These are phyloP conservation scores for Hippocampus abdominalis DNA, from an alignment of 2,113 vertebrate species.

Conservation along the genomic window DNA sequence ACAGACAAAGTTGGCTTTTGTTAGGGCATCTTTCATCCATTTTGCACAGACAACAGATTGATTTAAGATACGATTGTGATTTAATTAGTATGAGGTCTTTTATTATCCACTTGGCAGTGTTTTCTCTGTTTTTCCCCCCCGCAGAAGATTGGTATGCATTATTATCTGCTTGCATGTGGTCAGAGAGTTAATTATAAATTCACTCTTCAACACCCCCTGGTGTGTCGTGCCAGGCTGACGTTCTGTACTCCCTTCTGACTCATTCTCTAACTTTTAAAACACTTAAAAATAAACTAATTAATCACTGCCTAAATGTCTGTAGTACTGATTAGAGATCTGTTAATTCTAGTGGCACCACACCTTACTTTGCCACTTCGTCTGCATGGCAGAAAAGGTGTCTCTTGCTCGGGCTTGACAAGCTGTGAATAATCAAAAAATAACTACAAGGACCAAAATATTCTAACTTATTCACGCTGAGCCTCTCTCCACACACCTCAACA, in stretches of 20 bases:
- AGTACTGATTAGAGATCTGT: slow-evolving; percentile 28
- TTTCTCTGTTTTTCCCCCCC: slow-evolving; percentile 12
- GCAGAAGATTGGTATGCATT: slow-evolving; percentile 9
- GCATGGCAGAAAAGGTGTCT: not conserved
- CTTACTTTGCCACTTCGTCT: not conserved
- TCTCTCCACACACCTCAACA: not conserved
- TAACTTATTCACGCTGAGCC: not conserved
- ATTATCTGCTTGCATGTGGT: slow-evolving; percentile 10
- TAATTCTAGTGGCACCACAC: slow-evolving; percentile 18
- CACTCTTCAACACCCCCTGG: not conserved
- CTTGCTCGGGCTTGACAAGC: not conserved
- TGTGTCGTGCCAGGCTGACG: slow-evolving; percentile 3
- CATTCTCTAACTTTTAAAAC: slow-evolving; percentile 2
- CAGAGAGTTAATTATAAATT: slow-evolving; percentile 11
- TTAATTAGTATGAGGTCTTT: slow-evolving; percentile 59
- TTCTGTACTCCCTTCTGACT: not conserved
- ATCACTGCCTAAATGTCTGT: slow-evolving; percentile 8
- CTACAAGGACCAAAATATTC: not conserved
- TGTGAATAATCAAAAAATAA: not conserved
- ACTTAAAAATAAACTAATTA: slow-evolving; percentile 12
- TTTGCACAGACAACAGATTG: slow-evolving; percentile 58
- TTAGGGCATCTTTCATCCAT: slow-evolving; percentile 53
- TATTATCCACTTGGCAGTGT: slow-evolving; percentile 50
- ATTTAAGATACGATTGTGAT: slow-evolving; percentile 62
- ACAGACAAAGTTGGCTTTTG: slow-evolving; percentile 47